Conservation (phyloP, 2,888 invertebrate species). For the Melanchra persicariae region DNA sequence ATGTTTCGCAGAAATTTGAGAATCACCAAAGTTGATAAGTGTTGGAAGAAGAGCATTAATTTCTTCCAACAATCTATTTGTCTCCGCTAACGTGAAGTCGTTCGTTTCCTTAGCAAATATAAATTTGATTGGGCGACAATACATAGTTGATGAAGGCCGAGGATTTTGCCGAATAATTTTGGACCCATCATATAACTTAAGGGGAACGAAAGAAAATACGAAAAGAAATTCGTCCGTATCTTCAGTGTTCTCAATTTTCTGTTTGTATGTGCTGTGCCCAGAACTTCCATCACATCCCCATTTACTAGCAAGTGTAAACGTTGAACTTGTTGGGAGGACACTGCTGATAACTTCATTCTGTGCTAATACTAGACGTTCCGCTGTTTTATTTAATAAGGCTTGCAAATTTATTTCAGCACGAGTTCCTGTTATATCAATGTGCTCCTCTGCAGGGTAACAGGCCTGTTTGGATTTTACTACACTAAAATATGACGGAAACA, state of each 20-base stretch:
- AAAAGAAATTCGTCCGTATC: no score
- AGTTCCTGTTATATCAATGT: slow-evolving; percentile 5
- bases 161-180: slow-evolving; percentile 25
- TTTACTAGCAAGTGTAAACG: slow-evolving; percentile 5
- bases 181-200: slow-evolving; percentile 8
- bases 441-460: slow-evolving; percentile 6
- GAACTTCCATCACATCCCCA: slow-evolving; percentile 5
- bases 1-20: slow-evolving; percentile 36
- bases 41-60: no score
- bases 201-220: slow-evolving; percentile 1
- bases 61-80: no score
- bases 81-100: no score
- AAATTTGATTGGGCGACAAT: slow-evolving; percentile 12
- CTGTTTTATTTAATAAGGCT: slow-evolving; percentile 7
- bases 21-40: no score
- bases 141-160: slow-evolving; percentile 15
- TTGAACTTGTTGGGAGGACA: neutral
- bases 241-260: slow-evolving; percentile 10
- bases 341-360: neutral
- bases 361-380: neutral
- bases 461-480: neutral
- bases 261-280: slow-evolving; percentile 8
- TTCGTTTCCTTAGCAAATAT: slow-evolving; percentile 22
- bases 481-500: slow-evolving; percentile 3
- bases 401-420: slow-evolving; percentile 4